Evolutionary conservation across 2,888 invertebrate species (phyloP), one percentile per base, ranked within the genome.

Genomic region (Spisula solida): DNA sequence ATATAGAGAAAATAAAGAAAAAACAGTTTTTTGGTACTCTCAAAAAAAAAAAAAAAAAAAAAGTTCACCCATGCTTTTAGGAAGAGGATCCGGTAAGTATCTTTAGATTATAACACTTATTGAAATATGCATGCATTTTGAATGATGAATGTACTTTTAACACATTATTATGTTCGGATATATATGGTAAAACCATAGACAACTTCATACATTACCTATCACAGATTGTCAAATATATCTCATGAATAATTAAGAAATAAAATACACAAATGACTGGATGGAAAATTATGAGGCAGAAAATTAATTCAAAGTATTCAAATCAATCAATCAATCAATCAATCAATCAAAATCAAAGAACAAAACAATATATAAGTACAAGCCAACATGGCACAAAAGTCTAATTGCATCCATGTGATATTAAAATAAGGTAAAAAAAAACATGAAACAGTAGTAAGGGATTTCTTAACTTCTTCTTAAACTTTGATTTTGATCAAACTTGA

Each of bases 331-430:
- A 12, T 41, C 41, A 41, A 41, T 41, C 60, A 66, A 66, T 25
- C 10, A 66, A 66, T 12, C 60, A 25, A 66, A 41, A 4, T 25
- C 20, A 25, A 12, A 25, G n/a, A 25, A 66, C 60, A 66, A 66
- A 66, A 66, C 60, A 66, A 25, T n/a, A 66, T n/a, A 66, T 25
- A 66, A 20, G 10, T 25, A 66, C n/a, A 20, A n/a, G 60, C 60
- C 60, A 5, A 75, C 75, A 75, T 75, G 75, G 75, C 75, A 75
- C 75, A 31, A 14, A 31, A 34, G 1, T 75, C 31, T 31, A 31
- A 75, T 75, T 75, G 75, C 75, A 75, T 75, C 75, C 75, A 75
- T 31, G 12, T 34, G 41, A 41, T 41, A 75, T 31, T 34, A 75
- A 31, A 66, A 20, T n/a, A 66, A 66, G 25, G 25, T 25, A 51